Evolutionary conservation across 2,888 invertebrate genomes (phyloP).

Genomic region (Scaeva pyrastri): DNA sequence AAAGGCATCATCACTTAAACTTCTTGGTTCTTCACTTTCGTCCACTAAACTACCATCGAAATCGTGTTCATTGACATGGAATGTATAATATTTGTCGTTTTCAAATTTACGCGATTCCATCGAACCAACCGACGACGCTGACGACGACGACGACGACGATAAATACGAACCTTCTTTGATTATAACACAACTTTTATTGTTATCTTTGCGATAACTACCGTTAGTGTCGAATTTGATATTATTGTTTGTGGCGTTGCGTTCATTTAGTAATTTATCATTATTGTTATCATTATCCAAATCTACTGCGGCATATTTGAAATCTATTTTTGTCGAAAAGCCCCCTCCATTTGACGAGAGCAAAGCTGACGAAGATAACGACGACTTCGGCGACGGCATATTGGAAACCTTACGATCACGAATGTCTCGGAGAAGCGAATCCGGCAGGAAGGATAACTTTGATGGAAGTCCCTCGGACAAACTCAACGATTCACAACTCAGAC

Average conservation of each 20-base stretch:
- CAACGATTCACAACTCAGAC: constrained; percentile 92
- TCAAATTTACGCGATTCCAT: constrained; percentile 85
- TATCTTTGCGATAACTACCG: constrained; percentile 62
- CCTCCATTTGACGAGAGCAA: constrained; percentile 25
- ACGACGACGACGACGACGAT: constrained; percentile 27
- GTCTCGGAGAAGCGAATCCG: constrained; percentile 88
- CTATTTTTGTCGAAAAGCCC: constrained; percentile 60
- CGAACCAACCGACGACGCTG: constrained; percentile 77
- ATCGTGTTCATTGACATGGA: constrained; percentile 90
- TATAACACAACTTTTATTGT: constrained; percentile 77
- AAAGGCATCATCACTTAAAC: constrained; percentile 87
- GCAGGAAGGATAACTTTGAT: constrained; percentile 85
- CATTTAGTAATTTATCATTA: constrained; percentile 72
- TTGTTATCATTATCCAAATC: constrained; percentile 49
- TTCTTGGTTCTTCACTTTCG: constrained; percentile 76
- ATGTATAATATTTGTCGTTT: constrained; percentile 92
- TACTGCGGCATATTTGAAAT: constrained; percentile 64
- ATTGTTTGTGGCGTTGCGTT: constrained; percentile 59
- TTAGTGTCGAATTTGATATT: constrained; percentile 50
- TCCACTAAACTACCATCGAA: constrained; percentile 78
- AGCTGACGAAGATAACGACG: constrained; percentile 20
- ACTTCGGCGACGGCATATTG: constrained; percentile 16
- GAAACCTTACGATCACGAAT: constrained; percentile 86
- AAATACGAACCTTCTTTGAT: constrained; percentile 77
- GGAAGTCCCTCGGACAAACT: constrained; percentile 87